phyloP scores from a whole-genome alignment of 92 coral and sea anemone genomes.

The Palythoa caribaeorum region DNA sequence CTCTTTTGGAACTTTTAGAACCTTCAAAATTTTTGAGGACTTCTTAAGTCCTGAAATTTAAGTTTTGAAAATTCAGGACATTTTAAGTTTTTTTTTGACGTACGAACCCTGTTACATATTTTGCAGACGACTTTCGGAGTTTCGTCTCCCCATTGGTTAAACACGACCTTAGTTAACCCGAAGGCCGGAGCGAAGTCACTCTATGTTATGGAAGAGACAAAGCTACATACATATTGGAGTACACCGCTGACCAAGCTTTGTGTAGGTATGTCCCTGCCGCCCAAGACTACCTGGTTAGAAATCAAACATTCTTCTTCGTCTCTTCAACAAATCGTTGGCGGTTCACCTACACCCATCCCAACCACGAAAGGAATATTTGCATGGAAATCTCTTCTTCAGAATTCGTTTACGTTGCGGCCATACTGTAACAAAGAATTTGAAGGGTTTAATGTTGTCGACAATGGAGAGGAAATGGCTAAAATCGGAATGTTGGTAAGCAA shows the following conservation, averaged over 20 bases:
- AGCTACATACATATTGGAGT: constrained; percentile 32
- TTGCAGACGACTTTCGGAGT: background rate
- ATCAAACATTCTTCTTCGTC: constrained; percentile 14
- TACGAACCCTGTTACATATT: background rate
- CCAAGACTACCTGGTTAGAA: background rate
- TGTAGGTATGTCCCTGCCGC: background rate
- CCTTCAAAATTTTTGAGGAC: too few species aligned
- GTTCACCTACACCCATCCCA: background rate
- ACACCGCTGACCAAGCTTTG: constrained; percentile 40
- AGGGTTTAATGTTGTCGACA: background rate
- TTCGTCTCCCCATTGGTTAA: constrained; percentile 17
- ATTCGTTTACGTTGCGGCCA: background rate
- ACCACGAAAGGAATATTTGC: background rate
- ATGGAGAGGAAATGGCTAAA: background rate
- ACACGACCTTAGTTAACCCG: background rate
- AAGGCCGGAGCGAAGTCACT: constrained; percentile 6
- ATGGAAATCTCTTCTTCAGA: background rate
- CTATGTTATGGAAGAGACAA: background rate
- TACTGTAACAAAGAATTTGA: background rate
- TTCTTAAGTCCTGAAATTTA: too few species aligned
- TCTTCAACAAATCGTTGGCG: constrained; percentile 7
- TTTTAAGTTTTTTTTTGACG: background rate
- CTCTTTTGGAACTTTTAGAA: too few species aligned
- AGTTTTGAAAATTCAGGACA: too few species aligned
- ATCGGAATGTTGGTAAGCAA: constrained; percentile 2